phyloP scores from a whole-genome alignment of 2,797 vertebrate species.

The Zenarchopterus dispar region DNA sequence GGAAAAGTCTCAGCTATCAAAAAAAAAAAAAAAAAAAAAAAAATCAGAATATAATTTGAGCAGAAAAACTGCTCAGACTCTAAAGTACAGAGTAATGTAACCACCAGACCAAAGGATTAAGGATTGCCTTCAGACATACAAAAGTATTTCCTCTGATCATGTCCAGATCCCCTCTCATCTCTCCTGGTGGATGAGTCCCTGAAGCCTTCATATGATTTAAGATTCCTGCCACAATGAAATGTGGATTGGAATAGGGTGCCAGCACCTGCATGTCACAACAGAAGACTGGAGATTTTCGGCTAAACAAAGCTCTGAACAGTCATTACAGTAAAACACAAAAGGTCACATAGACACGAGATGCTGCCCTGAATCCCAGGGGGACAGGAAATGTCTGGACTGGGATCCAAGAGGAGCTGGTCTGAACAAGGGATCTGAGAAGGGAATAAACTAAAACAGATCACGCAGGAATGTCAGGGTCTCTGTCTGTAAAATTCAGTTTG shows the following conservation, averaged over 20 bases:
- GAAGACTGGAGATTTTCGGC: slow-evolving; percentile 25
- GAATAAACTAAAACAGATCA: slow-evolving; percentile 48
- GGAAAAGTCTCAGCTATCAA: slow-evolving; percentile 5
- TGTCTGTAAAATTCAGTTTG: slow-evolving; percentile 9
- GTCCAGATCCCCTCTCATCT: slow-evolving; percentile 55
- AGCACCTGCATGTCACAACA: slow-evolving; percentile 17
- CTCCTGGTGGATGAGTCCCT: slow-evolving; percentile 34
- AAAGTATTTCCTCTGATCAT: slow-evolving; percentile 64
- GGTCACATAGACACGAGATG: slow-evolving; percentile 49
- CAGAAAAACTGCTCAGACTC: slow-evolving; percentile 12
- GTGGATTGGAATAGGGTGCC: slow-evolving; percentile 35
- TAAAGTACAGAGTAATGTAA: slow-evolving; percentile 36
- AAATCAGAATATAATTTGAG: not conserved
- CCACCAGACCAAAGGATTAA: slow-evolving; percentile 40
- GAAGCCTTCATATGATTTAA: slow-evolving; percentile 57
- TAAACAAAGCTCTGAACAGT: slow-evolving; percentile 35
- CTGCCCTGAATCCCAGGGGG: slow-evolving; percentile 31
- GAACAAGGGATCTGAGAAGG: slow-evolving; percentile 35
- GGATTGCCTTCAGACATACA: slow-evolving; percentile 52
- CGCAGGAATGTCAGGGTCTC: slow-evolving; percentile 33
- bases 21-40: slow-evolving; percentile 12
- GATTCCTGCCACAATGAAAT: slow-evolving; percentile 68
- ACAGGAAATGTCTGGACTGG: slow-evolving; percentile 66
- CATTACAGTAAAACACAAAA: slow-evolving; percentile 35
- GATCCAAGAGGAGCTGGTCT: slow-evolving; percentile 55